A percentile compares a stretch with the other conserved stretches of the same genome.
Evolutionary conservation across 2,113 vertebrate species (phyloP).

Genomic region (Prionailurus viverrinus): DNA sequence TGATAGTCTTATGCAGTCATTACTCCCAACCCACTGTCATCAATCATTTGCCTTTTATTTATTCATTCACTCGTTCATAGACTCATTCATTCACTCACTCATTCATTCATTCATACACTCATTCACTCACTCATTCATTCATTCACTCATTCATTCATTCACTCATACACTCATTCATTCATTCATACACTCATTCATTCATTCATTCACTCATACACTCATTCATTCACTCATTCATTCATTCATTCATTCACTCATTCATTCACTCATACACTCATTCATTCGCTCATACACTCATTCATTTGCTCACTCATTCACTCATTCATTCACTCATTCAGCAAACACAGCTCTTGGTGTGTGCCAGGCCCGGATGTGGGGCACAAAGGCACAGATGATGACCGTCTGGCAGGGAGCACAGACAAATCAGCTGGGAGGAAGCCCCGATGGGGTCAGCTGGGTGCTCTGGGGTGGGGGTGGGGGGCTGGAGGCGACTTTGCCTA

Average conservation of each 20-base stretch:
- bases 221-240: no score
- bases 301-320: no score
- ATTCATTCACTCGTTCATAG: neutral
- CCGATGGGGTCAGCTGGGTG: neutral
- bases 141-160: no score
- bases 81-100: no score
- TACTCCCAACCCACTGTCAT: neutral
- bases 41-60: neutral
- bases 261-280: no score
- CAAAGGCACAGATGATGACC: neutral
- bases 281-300: neutral
- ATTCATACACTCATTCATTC: neutral
- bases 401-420: neutral
- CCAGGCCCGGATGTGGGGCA: neutral
- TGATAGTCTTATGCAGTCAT: accelerated
- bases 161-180: no score
- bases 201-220: no score
- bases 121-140: neutral
- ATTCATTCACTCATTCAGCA: neutral
- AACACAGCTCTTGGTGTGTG: neutral
- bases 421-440: neutral
- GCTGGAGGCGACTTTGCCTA: neutral
- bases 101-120: no score
- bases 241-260: neutral
- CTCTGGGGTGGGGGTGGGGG: no score